A percentile compares a stretch with the other conserved stretches of the same genome.
Conservation (phyloP, 2,797 vertebrate genomes). For the Lacerta viridis region DNA sequence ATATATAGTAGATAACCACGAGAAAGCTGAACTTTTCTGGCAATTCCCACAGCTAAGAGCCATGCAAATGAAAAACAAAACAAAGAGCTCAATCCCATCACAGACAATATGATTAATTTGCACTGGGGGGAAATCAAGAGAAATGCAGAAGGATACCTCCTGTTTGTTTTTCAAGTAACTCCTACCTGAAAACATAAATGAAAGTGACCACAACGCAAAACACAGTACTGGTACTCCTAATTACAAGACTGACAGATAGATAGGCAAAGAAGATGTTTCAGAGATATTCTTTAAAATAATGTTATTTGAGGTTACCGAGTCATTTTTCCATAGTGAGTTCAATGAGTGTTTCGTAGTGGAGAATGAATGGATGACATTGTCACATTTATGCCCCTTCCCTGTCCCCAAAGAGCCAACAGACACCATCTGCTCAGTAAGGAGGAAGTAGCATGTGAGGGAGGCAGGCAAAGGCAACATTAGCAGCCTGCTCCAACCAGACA, state of each 20-base stretch:
- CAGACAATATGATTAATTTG: background rate
- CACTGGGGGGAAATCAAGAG: background rate
- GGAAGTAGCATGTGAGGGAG: no score
- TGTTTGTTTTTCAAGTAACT: accelerated
- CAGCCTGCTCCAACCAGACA: no score
- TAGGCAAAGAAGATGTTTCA: background rate
- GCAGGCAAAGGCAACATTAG: no score
- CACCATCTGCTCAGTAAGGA: no score
- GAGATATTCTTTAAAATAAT: background rate
- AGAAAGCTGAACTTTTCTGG: background rate
- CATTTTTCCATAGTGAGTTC: background rate
- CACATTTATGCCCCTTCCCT: background rate
- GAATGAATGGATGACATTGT: background rate
- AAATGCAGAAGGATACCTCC: background rate
- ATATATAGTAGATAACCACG: background rate
- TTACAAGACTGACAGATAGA: background rate
- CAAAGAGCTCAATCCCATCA: no score
- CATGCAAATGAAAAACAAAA: background rate
- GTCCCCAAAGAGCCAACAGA: no score
- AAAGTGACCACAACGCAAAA: background rate
- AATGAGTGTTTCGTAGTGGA: slow-evolving; percentile 2
- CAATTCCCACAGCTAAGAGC: background rate
- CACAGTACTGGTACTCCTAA: background rate
- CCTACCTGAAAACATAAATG: background rate
- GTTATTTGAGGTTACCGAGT: background rate